phyloP scores from a whole-genome alignment of 2,888 invertebrate genomes.

The Drosophila mimetica region DNA sequence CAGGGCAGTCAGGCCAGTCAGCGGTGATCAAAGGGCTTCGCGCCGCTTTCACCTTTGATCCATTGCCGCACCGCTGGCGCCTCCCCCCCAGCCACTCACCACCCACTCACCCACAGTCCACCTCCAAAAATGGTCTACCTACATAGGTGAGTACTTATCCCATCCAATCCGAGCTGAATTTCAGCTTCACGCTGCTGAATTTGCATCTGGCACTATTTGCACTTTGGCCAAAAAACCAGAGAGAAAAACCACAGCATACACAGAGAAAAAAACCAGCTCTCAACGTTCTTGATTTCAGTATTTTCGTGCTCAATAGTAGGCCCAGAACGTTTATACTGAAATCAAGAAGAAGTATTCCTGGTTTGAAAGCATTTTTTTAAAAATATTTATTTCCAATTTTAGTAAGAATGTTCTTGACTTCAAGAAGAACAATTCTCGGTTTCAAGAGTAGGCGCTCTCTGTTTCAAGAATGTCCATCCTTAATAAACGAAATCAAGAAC shows the following conservation, averaged over 20 bases:
- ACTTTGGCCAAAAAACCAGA: constrained; percentile 34
- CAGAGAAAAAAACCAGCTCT: too few species aligned
- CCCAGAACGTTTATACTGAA: too few species aligned
- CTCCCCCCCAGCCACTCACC: constrained; percentile 18
- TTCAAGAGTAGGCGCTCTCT: too few species aligned
- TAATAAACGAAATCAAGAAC: too few species aligned
- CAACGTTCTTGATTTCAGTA: too few species aligned
- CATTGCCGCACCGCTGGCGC: constrained; percentile 67
- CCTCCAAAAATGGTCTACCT: not conserved
- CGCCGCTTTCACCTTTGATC: constrained; percentile 53
- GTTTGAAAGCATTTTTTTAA: too few species aligned
- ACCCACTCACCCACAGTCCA: not conserved
- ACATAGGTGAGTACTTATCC: not conserved
- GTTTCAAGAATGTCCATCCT: too few species aligned
- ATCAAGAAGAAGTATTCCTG: too few species aligned
- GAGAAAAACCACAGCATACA: constrained; percentile 8
- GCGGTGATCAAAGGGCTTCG: constrained; percentile 60
- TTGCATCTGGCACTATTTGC: constrained; percentile 63
- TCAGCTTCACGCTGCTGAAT: constrained; percentile 5
- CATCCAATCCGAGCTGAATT: constrained; percentile 29
- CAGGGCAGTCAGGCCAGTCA: constrained; percentile 59
- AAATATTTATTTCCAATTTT: too few species aligned
- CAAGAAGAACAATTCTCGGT: too few species aligned
- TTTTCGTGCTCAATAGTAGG: too few species aligned
- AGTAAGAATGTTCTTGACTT: too few species aligned